A percentile compares a stretch with the other conserved stretches of the same genome.
Evolutionary conservation across 2,888 invertebrate genomes (phyloP).

Genomic region (Pteria penguin): DNA sequence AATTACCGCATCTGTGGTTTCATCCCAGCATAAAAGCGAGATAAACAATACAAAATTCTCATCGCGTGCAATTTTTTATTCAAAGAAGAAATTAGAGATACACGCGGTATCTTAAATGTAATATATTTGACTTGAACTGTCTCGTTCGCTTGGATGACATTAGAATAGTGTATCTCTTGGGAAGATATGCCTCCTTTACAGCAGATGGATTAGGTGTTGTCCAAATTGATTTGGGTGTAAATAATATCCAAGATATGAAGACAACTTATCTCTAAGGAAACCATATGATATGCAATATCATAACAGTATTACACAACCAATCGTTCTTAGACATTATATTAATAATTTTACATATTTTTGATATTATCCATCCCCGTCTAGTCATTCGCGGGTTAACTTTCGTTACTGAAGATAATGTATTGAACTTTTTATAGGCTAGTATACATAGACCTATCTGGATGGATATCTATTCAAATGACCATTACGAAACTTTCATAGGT

Average conservation of each 20-base stretch:
- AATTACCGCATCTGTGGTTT: constrained; percentile 45
- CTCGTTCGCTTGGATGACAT: constrained; percentile 38
- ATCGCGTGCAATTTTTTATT: constrained; percentile 49
- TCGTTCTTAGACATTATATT: too few species aligned
- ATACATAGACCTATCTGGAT: too few species aligned
- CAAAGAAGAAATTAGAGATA: constrained; percentile 44
- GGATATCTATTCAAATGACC: too few species aligned
- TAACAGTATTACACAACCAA: too few species aligned
- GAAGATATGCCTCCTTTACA: constrained; percentile 26
- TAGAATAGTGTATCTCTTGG: constrained; percentile 29
- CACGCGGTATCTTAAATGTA: constrained; percentile 39
- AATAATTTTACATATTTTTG: too few species aligned
- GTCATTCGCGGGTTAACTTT: too few species aligned
- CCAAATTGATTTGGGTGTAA: constrained; percentile 46
- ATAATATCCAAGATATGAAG: constrained; percentile 38
- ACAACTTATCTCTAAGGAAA: constrained; percentile 26
- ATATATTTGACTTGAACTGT: constrained; percentile 47
- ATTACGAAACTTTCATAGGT: too few species aligned
- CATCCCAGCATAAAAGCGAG: constrained; percentile 39
- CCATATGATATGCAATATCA: too few species aligned
- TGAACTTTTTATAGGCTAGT: too few species aligned
- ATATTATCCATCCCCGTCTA: too few species aligned
- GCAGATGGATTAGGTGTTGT: constrained; percentile 45
- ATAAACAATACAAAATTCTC: constrained; percentile 47
- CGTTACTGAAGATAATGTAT: too few species aligned